A percentile compares a stretch with the other conserved stretches of the same genome.
phyloP scores from a whole-genome alignment of 2,113 vertebrate genomes.

The Cichladusa arquata region DNA sequence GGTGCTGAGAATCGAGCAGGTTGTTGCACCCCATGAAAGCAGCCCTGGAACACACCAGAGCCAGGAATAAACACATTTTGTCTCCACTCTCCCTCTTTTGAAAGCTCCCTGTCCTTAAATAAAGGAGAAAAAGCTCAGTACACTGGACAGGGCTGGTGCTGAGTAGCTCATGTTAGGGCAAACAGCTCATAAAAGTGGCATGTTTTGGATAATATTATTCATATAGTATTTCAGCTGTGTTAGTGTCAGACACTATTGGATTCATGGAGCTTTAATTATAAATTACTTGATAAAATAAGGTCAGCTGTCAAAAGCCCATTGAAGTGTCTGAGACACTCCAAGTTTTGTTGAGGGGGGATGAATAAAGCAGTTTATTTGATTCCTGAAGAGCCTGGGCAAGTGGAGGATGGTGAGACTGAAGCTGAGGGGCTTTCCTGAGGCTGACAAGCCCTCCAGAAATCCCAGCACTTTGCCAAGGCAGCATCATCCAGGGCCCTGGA shows the following conservation, averaged over 20 bases:
- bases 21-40: background rate
- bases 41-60: background rate
- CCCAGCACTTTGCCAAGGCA: background rate
- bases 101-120: background rate
- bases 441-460: background rate
- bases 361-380: conserved; percentile 1
- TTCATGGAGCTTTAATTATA: conserved; percentile 24
- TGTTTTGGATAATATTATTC: background rate
- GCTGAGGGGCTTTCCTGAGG: background rate
- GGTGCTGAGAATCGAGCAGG: rapidly evolving
- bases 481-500: background rate
- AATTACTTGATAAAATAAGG: conserved; percentile 47
- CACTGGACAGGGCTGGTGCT: background rate
- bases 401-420: background rate
- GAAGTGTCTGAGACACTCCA: background rate
- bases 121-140: background rate
- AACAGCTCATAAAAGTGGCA: background rate
- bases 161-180: background rate
- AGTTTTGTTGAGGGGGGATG: background rate
- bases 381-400: background rate
- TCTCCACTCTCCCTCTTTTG: background rate
- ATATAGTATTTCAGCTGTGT: conserved; percentile 8
- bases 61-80: background rate
- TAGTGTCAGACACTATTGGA: background rate
- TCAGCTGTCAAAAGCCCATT: conserved; percentile 50